Evolutionary conservation across 1,140 invertebrate species (phyloP), one percentile per base, ranked within the genome.

Genomic region (Proctacanthus coquilletti): DNA sequence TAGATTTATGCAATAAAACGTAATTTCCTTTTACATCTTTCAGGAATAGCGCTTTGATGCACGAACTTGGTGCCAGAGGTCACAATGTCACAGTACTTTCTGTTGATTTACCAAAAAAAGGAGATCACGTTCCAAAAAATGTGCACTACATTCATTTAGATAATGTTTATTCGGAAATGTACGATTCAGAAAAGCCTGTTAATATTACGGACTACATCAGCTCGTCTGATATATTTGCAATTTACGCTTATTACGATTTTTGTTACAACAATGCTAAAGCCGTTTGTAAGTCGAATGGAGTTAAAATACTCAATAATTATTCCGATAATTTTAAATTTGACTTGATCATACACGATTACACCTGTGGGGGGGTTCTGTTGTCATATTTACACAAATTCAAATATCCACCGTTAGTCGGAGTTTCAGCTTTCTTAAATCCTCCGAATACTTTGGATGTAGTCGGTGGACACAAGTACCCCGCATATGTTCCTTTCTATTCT

Each of bases 281-380:
- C 1, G 5, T 44, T 2, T 8, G 43, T 4, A 20, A 38, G 2
- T 41, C 43, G 20, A 39, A 13, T 5, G 33, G 42, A 0, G 9
- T 43, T 5, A 15, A 27, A 21, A 0, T 25, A 18, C 15, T 39
- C 3, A 13, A 29, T 2, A 31, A 25, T 8, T 18, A 25, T 15
- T 17, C 35, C 9, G 31, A 35, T 15, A 9, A 21, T 0, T 11
- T 18, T 1, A 17, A 42, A 0, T 53, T 42, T 4, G 52, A 57
- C 18, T 36, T 57, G n/a, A 43, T 57, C 6, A 43, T 57, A 10
- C 44, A 48, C 9, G 54, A 57, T 40, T 40, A 45, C 18, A 57
- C 45, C 2, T 42, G 41, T n/a, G 38, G 40, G 0, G 21, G 43
- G n/a, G 46, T 56, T 11, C 34, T 54, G 2, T 19, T 53, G 8